Percentiles rank a stretch among this genome's conserved stretches.
Evolutionary conservation across 1,140 invertebrate species (phyloP).

Genomic region (Temnothorax longispinosus): DNA sequence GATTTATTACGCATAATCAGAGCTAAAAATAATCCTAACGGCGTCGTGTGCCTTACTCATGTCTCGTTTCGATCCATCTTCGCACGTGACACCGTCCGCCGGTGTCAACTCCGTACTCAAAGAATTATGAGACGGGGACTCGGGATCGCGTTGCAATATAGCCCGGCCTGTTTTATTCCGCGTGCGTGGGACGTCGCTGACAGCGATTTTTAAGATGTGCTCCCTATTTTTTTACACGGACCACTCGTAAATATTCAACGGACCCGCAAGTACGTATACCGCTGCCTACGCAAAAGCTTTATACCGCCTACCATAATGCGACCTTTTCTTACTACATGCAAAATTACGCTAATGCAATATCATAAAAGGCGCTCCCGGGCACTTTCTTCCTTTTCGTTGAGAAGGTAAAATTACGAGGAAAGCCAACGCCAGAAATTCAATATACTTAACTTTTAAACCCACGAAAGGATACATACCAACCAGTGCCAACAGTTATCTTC

Average conservation of each 20-base stretch:
- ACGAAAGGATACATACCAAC: not conserved
- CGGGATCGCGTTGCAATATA: slow-evolving; percentile 42
- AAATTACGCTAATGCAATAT: slow-evolving; percentile 54
- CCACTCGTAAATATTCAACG: slow-evolving; percentile 63
- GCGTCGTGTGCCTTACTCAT: slow-evolving; percentile 29
- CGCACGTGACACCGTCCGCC: slow-evolving; percentile 33
- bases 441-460: not conserved
- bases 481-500: not conserved
- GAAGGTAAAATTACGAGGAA: slow-evolving; percentile 12
- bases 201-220: slow-evolving; percentile 34
- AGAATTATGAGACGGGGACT: slow-evolving; percentile 45
- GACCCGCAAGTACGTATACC: not conserved
- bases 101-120: slow-evolving; percentile 5
- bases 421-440: slow-evolving; percentile 11
- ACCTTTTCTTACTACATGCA: slow-evolving; percentile 34
- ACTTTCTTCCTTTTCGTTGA: not conserved
- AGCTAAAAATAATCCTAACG: slow-evolving; percentile 60
- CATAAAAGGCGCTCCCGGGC: slow-evolving; percentile 27
- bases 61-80: slow-evolving; percentile 60
- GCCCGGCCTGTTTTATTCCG: slow-evolving; percentile 55
- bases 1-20: slow-evolving; percentile 39
- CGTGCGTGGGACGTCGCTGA: slow-evolving; percentile 24
- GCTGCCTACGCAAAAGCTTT: slow-evolving; percentile 25
- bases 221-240: not conserved
- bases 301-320: slow-evolving; percentile 22